These are phyloP conservation scores for Falcaria lacertinaria DNA, from an alignment of 2,888 invertebrate genomes.

Conservation along the genomic window DNA sequence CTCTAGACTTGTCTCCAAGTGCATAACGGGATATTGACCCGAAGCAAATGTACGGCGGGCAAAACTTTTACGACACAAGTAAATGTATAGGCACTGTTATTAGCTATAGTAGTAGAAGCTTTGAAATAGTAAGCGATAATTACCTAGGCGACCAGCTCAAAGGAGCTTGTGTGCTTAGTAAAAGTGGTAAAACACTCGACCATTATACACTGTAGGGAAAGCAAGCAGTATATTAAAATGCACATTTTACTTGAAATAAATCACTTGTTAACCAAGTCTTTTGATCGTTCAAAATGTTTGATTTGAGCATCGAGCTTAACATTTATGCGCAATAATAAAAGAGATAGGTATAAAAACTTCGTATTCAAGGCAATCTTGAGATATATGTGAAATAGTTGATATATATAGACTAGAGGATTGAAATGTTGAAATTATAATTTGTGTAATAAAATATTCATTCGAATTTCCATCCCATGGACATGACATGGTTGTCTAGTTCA, in stretches of 20 bases:
- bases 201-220: no score
- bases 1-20: conserved; percentile 8
- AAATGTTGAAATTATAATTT: background rate
- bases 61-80: conserved; percentile 17
- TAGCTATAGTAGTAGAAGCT: conserved; percentile 6
- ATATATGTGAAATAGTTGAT: conserved; percentile 15
- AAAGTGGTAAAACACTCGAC: no score
- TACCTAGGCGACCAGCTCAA: background rate
- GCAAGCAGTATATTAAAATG: no score
- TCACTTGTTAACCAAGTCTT: conserved; percentile 5
- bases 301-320: conserved; percentile 25
- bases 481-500: no score
- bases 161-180: background rate
- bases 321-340: conserved; percentile 29
- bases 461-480: no score
- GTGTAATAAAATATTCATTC: no score
- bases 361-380: conserved; percentile 21
- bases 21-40: conserved; percentile 23
- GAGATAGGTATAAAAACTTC: conserved; percentile 21
- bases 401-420: background rate
- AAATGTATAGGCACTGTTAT: conserved; percentile 13
- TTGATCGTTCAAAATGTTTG: conserved; percentile 15
- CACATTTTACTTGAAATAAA: no score
- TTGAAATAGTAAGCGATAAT: background rate
- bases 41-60: conserved; percentile 12